Evolutionary conservation across 1,140 invertebrate genomes (phyloP), one percentile per base, ranked within the genome.

Genomic region (Magallana ariakensis): DNA sequence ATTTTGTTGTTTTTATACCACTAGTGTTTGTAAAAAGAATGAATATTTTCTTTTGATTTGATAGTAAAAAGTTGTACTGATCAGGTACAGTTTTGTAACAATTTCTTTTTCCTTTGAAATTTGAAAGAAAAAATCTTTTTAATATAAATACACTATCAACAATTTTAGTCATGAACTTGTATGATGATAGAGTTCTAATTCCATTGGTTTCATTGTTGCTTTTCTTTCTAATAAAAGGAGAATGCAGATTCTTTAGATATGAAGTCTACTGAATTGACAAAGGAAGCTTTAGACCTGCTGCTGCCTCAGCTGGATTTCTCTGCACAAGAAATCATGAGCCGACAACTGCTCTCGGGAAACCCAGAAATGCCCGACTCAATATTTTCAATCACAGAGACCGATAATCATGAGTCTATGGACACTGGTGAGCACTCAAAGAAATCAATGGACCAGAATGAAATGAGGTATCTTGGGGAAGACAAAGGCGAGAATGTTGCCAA

Each of bases 331-430:
- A 58, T 84, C 55, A 57, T 84, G 56, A 57, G 57, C 33, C 56
- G 82, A 58, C 82, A 84, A 26, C 56, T 84, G 8, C 56, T 84
- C 15, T 56, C 82, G 15, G 53, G 58, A 84, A 84, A 84, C 58
- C 82, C 82, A 46, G 55, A 84, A 84, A 84, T 84, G 82, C 82
- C 82, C 6, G 82, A 84, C 82, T 58, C 82, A 10, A 84, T 84
- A 33, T 84, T 84, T 26, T 84, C 82, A 13, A 57, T 58, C 13
- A 33, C 57, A 33, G 82, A 60, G 15, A 53, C 55, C 2, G 53
- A 82, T 19, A 19, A 22, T 22, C 33, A 10, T 15, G 53, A 55
- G 19, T 56, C 46, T 55, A 54, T 56, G 55, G 80, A 82, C 80
- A 22, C 66, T 33, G 33, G 10, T 75, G 66, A 75, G 11, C 66